A percentile compares a stretch with the other conserved stretches of the same genome.
Evolutionary conservation across 2,888 invertebrate species (phyloP).

Genomic region (Calameuta pallipes): DNA sequence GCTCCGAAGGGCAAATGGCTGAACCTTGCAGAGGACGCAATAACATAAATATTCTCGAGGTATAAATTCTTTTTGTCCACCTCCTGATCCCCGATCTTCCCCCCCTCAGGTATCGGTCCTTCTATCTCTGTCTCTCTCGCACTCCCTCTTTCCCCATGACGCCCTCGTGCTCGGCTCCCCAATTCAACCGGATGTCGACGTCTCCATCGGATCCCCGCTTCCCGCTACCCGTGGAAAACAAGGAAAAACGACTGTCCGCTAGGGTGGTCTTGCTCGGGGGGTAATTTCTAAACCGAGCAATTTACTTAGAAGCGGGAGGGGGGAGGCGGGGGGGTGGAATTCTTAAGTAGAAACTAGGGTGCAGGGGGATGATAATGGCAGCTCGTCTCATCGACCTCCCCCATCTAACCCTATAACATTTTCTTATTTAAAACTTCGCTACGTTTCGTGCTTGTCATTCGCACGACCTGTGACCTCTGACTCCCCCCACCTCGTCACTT

Average conservation of each 20-base stretch:
- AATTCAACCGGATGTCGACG: no score
- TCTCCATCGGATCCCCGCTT: no score
- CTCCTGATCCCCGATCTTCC: background rate
- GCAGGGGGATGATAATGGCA: no score
- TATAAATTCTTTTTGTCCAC: background rate
- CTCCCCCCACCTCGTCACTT: slow-evolving; percentile 5
- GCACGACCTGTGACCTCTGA: slow-evolving; percentile 5
- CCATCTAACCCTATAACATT: no score
- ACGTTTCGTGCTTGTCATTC: slow-evolving; percentile 10
- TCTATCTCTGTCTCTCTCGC: background rate
- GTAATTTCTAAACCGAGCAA: slow-evolving; percentile 24
- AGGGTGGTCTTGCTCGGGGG: background rate
- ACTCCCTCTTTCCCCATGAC: background rate
- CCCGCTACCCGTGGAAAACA: background rate
- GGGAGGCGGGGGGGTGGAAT: background rate
- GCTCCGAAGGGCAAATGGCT: background rate
- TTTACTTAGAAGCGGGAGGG: slow-evolving; percentile 21
- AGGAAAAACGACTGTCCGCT: slow-evolving; percentile 7
- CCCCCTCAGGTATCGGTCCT: background rate
- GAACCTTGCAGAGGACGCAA: background rate
- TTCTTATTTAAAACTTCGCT: background rate
- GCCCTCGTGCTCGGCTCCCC: no score
- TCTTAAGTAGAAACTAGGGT: no score
- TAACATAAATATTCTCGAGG: background rate
- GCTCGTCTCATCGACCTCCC: no score